Conservation (phyloP, 2,888 invertebrate genomes). For the Aromia moschata region DNA sequence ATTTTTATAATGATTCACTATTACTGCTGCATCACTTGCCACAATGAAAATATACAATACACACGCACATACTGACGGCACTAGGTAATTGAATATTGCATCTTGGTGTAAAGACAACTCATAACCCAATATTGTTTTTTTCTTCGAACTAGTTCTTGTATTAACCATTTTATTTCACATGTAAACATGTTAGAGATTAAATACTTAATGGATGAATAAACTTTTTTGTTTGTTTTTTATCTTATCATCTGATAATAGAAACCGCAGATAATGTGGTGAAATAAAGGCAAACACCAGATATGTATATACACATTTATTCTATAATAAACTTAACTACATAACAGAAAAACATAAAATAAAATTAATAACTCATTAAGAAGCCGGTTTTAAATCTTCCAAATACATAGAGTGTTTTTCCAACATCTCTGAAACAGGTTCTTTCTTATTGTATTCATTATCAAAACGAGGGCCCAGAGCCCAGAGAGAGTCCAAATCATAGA, state of each 20-base stretch:
- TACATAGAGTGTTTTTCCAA: constrained; percentile 74
- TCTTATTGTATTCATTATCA: constrained; percentile 75
- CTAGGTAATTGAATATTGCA: constrained; percentile 65
- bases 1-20: constrained; percentile 71
- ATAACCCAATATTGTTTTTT: constrained; percentile 54
- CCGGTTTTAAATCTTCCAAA: constrained; percentile 72
- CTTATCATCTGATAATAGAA: constrained; percentile 29
- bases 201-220: constrained; percentile 8
- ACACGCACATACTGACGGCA: constrained; percentile 69
- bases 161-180: constrained; percentile 33
- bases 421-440: constrained; percentile 71
- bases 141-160: constrained; percentile 20
- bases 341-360: no score
- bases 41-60: constrained; percentile 74
- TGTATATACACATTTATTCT: constrained; percentile 7
- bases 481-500: constrained; percentile 89
- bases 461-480: constrained; percentile 88
- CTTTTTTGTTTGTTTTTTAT: constrained; percentile 19
- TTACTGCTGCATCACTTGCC: constrained; percentile 73
- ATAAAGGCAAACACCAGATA: no score
- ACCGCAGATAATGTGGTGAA: no score
- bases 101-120: constrained; percentile 62
- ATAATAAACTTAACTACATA: not conserved
- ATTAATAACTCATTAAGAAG: constrained; percentile 57
- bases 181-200: constrained; percentile 4